Percentiles rank a stretch among this genome's conserved stretches.
Evolutionary conservation across 2,888 invertebrate species (phyloP).

Genomic region (Hydrotaea cyrtoneurina): DNA sequence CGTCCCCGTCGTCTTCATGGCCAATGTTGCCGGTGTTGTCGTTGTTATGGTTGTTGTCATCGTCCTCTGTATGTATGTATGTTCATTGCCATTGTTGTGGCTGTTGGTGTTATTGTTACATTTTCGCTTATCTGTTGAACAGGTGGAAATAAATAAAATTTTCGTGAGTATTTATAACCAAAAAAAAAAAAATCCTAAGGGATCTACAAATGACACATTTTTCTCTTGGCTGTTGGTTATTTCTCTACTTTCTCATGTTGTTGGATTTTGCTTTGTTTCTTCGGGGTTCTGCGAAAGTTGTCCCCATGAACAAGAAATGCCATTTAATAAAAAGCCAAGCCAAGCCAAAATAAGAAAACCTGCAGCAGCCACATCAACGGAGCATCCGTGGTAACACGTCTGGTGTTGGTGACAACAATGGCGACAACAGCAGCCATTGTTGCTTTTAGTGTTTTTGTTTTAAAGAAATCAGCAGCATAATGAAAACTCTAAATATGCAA

Average conservation of each 20-base stretch:
- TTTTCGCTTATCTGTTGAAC: constrained; percentile 53
- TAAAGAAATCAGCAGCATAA: constrained; percentile 17
- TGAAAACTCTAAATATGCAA: constrained; percentile 49
- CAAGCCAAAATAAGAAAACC: not conserved
- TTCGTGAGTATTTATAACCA: constrained; percentile 52
- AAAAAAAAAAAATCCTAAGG: constrained; percentile 50
- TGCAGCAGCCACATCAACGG: not conserved
- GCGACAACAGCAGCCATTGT: not conserved
- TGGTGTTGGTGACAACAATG: constrained; percentile 36
- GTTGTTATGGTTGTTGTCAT: not conserved
- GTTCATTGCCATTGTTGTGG: constrained; percentile 12
- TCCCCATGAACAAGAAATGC: constrained; percentile 13
- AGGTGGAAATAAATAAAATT: constrained; percentile 57
- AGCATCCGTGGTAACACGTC: constrained; percentile 8
- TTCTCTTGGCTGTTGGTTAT: constrained; percentile 26
- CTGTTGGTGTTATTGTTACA: constrained; percentile 6
- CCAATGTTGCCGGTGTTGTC: constrained; percentile 24
- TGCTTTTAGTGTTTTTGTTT: constrained; percentile 21
- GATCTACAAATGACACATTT: constrained; percentile 57
- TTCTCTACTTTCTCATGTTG: not conserved
- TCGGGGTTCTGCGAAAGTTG: not conserved
- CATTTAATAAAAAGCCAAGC: constrained; percentile 48
- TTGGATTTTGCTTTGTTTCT: constrained; percentile 19
- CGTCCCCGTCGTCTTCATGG: not conserved
- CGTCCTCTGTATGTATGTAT: not conserved